Evolutionary conservation across 2,797 vertebrate genomes (phyloP), one percentile per base, ranked within the genome.

Genomic region (Gephyroberyx darwinii): DNA sequence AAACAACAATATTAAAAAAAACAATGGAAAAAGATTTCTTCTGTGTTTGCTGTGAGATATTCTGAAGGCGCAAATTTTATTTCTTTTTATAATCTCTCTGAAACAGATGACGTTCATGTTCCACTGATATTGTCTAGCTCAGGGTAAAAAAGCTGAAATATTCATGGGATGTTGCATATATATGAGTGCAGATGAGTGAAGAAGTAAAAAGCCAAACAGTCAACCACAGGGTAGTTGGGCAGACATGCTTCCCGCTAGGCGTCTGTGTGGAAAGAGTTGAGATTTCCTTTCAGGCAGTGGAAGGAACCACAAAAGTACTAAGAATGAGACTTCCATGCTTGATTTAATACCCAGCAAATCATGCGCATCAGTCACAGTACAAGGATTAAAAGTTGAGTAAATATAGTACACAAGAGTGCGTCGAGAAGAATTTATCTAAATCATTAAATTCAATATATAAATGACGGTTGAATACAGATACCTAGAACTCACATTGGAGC

Each of bases 101-200:
- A 91, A 92, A 90, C 90, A 91, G 89, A 89, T 84, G 84, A 88
- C 85, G 80, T 88, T 87, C 66, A 61, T 85, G 84, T 85, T 88
- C 60, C 77, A 63, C 75, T 80, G 89, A 87, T 85, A 86, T 76
- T 57, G 75, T 84, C 80, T 82, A 54, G 83, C 85, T 85, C 56
- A 81, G 83, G 88, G 86, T 89, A 85, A 80, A 39, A 75, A 86
- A 69, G 68, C 83, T 85, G 75, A 86, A 90, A 89, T 88, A 89
- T 89, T 88, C 75, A 88, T 85, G 74, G 60, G 52, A 43, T 77
- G 71, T 61, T 81, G 80, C 84, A 84, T 83, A 82, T 74, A 85
- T 84, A 78, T 85, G 86, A 87, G 78, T 48, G 74, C 71, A 83
- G 82, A 88, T 78, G 77, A 84, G 75, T 43, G 69, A 78, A 54